Percentiles rank a stretch among this genome's conserved stretches.
phyloP scores from a whole-genome alignment of 2,113 vertebrate genomes.

The Phycodurus eques region DNA sequence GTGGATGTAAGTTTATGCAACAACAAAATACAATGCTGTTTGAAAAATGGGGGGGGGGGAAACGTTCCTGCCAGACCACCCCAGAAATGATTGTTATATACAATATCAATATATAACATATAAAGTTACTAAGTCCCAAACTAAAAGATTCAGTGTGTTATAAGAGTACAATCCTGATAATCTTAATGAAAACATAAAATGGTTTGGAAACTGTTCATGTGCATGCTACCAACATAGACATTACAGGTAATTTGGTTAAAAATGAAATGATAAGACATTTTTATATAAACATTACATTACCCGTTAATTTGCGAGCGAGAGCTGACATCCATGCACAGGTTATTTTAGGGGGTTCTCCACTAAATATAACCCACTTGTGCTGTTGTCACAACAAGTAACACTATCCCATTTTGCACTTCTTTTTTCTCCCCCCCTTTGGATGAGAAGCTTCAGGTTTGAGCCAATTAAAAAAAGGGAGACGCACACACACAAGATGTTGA shows the following conservation, averaged over 20 bases:
- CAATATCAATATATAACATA: too few relatives aligned
- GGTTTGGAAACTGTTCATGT: background rate
- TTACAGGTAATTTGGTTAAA: background rate
- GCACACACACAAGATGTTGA: background rate
- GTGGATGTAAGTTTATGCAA: too few relatives aligned
- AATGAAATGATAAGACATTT: background rate
- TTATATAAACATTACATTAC: background rate
- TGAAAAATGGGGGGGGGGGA: too few relatives aligned
- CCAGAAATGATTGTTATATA: too few relatives aligned
- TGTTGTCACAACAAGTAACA: conserved; percentile 72
- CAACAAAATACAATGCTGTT: too few relatives aligned
- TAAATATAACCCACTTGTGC: conserved; percentile 67
- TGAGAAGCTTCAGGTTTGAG: conserved; percentile 51
- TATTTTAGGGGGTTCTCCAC: conserved; percentile 71
- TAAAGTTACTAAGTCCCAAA: too few relatives aligned
- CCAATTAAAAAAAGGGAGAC: conserved; percentile 74
- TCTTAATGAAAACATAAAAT: too few relatives aligned
- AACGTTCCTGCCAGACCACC: too few relatives aligned
- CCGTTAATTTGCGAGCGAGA: conserved; percentile 23
- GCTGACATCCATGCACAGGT: conserved; percentile 30
- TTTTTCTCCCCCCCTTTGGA: conserved; percentile 30
- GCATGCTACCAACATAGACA: background rate
- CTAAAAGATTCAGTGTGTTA: too few relatives aligned
- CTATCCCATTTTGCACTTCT: conserved; percentile 30
- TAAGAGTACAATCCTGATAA: too few relatives aligned